phyloP scores from a whole-genome alignment of 2,113 vertebrate genomes.

The Pycnonotus jocosus region DNA sequence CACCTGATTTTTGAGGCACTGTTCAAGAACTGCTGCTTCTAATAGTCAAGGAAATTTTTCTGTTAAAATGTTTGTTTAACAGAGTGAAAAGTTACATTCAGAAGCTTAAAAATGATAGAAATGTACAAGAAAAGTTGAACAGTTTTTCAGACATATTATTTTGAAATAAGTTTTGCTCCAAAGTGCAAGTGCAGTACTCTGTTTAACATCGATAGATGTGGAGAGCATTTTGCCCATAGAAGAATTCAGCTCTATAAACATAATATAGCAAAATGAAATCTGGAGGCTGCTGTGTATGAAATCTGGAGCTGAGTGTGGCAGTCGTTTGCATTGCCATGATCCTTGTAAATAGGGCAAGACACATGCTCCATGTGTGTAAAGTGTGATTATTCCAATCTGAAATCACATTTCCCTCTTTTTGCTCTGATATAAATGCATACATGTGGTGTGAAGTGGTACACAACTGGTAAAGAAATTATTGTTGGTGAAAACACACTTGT shows the following conservation, averaged over 20 bases:
- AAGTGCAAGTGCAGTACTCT: background rate
- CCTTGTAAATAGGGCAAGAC: background rate
- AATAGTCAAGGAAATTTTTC: background rate
- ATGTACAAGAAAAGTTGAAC: background rate
- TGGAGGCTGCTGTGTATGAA: background rate
- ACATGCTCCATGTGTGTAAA: background rate
- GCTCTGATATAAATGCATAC: background rate
- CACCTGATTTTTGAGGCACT: background rate
- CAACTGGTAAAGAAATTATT: background rate
- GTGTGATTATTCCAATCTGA: background rate
- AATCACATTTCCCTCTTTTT: background rate
- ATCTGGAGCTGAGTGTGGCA: background rate
- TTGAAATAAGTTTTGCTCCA: background rate
- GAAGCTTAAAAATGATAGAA: background rate
- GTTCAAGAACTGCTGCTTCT: background rate
- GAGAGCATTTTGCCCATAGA: background rate
- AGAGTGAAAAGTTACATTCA: background rate
- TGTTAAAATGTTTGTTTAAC: background rate
- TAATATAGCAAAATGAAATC: background rate
- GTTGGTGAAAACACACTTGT: background rate
- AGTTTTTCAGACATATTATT: background rate
- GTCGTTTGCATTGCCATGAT: background rate
- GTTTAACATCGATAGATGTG: background rate
- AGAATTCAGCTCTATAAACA: background rate
- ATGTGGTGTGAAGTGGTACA: fast-evolving